Conservation (phyloP, 2,888 invertebrate genomes). For the Prosapia bicincta region DNA sequence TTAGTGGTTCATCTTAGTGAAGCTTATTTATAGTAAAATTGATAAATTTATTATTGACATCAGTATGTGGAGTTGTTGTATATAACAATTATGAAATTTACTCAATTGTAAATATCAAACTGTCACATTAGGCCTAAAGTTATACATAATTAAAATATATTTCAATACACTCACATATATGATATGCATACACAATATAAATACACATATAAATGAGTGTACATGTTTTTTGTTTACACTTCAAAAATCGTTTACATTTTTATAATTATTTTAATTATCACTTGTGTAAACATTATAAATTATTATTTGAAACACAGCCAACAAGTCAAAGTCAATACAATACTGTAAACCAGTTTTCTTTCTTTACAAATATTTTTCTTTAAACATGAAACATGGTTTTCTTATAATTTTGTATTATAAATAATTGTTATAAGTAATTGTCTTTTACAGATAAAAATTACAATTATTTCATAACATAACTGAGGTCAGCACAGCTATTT, state of each 20-base stretch:
- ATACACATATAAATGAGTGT: not conserved
- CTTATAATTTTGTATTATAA: no score
- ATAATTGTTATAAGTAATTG: no score
- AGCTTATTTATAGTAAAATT: no score
- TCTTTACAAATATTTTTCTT: not conserved
- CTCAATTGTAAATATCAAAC: not conserved
- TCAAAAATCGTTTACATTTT: not conserved
- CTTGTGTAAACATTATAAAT: not conserved
- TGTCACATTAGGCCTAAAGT: not conserved
- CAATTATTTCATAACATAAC: no score
- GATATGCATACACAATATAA: not conserved
- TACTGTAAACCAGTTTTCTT: not conserved
- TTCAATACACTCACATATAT: not conserved
- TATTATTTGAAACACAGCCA: not conserved
- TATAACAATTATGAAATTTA: no score
- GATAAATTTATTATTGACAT: no score
- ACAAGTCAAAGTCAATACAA: not conserved
- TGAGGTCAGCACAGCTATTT: no score
- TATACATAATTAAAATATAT: not conserved
- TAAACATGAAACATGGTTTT: not conserved
- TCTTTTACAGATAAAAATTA: no score
- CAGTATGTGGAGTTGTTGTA: no score
- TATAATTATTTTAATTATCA: not conserved
- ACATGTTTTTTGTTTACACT: not conserved
- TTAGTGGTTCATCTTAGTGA: no score